phyloP scores from a whole-genome alignment of 92 coral and sea anemone species.

The Anthopleura xanthogrammica region DNA sequence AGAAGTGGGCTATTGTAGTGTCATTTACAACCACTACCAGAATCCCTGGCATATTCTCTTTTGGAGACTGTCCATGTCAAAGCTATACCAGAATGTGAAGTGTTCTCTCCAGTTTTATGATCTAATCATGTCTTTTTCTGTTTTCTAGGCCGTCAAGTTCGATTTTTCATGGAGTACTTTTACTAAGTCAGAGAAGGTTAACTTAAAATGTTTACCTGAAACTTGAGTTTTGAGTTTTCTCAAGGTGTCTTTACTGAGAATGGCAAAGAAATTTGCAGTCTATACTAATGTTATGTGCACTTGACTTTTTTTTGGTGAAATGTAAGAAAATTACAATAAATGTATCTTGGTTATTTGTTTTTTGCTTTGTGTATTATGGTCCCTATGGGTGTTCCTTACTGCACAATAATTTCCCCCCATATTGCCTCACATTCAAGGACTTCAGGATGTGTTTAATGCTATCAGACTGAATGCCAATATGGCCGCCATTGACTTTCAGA shows the following conservation, averaged over 20 bases:
- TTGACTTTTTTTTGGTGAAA: background rate
- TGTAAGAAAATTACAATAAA: background rate
- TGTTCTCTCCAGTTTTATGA: background rate
- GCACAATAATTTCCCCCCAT: too few species aligned
- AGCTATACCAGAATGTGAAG: too few species aligned
- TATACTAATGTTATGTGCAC: background rate
- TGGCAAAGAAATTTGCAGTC: background rate
- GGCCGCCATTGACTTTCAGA: too few species aligned
- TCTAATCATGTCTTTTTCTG: background rate
- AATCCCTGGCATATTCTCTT: too few species aligned
- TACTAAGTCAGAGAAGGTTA: background rate
- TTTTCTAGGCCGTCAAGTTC: background rate
- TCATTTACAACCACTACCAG: too few species aligned
- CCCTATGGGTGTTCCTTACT: background rate
- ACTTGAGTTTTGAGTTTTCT: background rate
- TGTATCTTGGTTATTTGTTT: background rate
- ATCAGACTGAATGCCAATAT: too few species aligned
- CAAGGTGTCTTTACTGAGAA: background rate
- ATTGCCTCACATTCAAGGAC: too few species aligned
- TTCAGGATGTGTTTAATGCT: too few species aligned
- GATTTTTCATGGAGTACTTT: background rate
- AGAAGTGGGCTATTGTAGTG: too few species aligned
- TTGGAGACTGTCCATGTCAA: too few species aligned
- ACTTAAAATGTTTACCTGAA: background rate
- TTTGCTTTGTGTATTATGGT: background rate